Evolutionary conservation across 2,797 vertebrate genomes (phyloP), one percentile per base, ranked within the genome.

Genomic region (Poecilia picta): DNA sequence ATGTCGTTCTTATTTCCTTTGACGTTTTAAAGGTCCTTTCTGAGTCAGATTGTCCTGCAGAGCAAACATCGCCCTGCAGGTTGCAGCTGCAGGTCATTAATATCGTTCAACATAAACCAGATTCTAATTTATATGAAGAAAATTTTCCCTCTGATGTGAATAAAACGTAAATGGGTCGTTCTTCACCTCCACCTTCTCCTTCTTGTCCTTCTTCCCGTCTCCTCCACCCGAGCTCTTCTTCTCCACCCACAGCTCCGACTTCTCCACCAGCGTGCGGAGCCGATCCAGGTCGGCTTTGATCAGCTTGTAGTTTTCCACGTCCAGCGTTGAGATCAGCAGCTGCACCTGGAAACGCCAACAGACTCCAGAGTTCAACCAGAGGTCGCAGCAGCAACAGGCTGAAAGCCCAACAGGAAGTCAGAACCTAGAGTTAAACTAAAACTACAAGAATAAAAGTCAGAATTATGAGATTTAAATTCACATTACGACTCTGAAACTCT

Each of bases 171-270:
- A 43, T 25, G 20, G 6, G 46, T 18, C 18, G 5, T n/a, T 12
- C n/a, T 5, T 43, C 66, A 91, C 92, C 93, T 93, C 91, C 46
- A 13, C 87, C 84, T 94, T 95, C 55, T 95, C 92, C 74, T 93
- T 93, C 89, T 98, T 97, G 72, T 97, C 98, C 85, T 98, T 95
- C 77, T 96, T 94, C 0, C 95, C 95, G 0, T 97, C 96, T 66
- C 95, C 95, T 2, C 94, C 91, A 80, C 97, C 96, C 43, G 91
- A 96, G 84, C 95, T 94, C 85, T 98, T 99, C 94, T 99, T 99
- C 90, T 98, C 97, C 89, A 99, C 97, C 98, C 98, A 99, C 64
- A 99, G 96, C 86, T 99, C 98, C 0, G 98, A 99, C 81, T 99
- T 99, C 93, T 99, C 98, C 87, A 99, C 98, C 96, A 98, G 96